A percentile compares a stretch with the other conserved stretches of the same genome.
These are phyloP conservation scores for Tachina grossa DNA, from an alignment of 2,888 invertebrate genomes.

Conservation along the genomic window DNA sequence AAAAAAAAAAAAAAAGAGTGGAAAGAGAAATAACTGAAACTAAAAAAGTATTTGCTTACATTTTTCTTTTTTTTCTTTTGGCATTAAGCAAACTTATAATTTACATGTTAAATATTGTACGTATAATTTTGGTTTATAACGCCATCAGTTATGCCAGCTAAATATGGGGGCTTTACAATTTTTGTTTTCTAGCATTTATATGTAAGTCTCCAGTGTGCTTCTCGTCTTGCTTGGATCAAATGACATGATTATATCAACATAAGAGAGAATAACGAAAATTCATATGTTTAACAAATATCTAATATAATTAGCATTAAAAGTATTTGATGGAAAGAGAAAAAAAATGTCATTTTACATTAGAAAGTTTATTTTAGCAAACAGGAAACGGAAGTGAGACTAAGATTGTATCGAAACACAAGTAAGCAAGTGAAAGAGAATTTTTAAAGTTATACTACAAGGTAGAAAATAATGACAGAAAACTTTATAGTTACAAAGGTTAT, in stretches of 20 bases:
- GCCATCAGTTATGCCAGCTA: conserved; percentile 27
- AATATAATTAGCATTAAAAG: conserved; percentile 47
- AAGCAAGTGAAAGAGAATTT: no score
- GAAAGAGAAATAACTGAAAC: conserved; percentile 12
- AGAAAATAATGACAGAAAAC: not conserved
- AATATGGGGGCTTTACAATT: conserved; percentile 33
- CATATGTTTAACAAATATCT: conserved; percentile 11
- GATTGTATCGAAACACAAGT: not conserved
- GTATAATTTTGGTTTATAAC: conserved; percentile 35
- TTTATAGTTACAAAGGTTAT: not conserved
- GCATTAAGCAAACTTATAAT: conserved; percentile 60
- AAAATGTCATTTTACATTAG: not conserved
- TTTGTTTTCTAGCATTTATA: not conserved
- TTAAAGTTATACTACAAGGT: no score
- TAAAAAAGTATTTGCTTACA: conserved; percentile 21
- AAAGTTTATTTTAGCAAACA: not conserved
- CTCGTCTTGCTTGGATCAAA: conserved; percentile 17
- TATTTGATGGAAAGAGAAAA: conserved; percentile 2
- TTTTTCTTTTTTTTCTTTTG: conserved; percentile 22
- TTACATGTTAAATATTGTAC: conserved; percentile 53
- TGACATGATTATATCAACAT: conserved; percentile 34
- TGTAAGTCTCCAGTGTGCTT: not conserved
- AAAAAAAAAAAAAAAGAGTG: not conserved
- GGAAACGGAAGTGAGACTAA: conserved; percentile 13
- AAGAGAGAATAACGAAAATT: not conserved